phyloP scores from a whole-genome alignment of 2,113 vertebrate species.

The Lagopus leucura region DNA sequence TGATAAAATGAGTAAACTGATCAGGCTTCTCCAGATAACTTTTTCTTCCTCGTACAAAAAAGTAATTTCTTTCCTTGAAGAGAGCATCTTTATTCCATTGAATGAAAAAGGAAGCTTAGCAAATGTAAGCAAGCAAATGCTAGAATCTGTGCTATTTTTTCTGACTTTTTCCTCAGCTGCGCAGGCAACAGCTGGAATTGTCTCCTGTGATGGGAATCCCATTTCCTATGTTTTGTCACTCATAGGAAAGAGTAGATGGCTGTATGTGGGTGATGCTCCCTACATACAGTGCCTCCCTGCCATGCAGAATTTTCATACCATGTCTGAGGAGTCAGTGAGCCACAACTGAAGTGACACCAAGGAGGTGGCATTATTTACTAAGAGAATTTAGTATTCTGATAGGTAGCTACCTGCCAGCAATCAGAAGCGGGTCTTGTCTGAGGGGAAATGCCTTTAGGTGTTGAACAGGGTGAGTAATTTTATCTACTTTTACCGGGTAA shows the following conservation, averaged over 20 bases:
- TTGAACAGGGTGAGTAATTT: not conserved
- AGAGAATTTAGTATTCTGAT: not conserved
- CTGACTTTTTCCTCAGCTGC: not conserved
- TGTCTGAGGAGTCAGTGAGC: not conserved
- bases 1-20: not conserved
- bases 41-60: accelerated
- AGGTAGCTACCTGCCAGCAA: not conserved
- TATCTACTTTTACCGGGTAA: not conserved
- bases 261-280: not conserved
- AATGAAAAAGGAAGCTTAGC: not conserved
- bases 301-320: not conserved
- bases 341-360: not conserved
- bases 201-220: not conserved
- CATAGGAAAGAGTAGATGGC: not conserved
- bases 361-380: not conserved
- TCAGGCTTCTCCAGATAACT: not conserved
- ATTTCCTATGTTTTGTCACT: not conserved
- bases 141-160: not conserved
- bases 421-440: not conserved
- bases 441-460: not conserved
- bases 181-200: not conserved
- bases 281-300: not conserved
- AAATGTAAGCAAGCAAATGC: not conserved
- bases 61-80: not conserved
- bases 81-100: not conserved